Base-by-base conservation (phyloP, 2,797 vertebrate genomes). In the Anisognathus igniventris region DNA sequence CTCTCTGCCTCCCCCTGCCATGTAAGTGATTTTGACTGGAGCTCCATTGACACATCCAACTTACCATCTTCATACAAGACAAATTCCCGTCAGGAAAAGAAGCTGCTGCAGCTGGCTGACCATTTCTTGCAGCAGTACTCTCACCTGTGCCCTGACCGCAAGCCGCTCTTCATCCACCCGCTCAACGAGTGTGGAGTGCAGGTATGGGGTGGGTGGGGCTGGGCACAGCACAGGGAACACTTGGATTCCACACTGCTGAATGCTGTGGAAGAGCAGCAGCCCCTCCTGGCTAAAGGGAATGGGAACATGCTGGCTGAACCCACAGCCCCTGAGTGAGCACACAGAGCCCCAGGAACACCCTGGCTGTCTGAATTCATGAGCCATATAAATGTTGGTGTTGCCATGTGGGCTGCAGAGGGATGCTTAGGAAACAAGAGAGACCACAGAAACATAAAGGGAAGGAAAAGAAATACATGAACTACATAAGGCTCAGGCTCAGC, bases 111-210 rank as follows among this genome's bases (percentile, higher is more conserved):
- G 30, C 94, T 98, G 0, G 98, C 98, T 0, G 97, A 98, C 60
- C 98, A 97, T 93, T 99, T 99, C 93, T 93, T 97, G 33, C 90
- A 77, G 47, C 99, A 99, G 94, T 99, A 98, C 50, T 70, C 54
- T 12, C 96, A 98, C 72, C 88, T 99, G 80, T 98, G 97, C 88
- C 99, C 99, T 0, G 98, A 98, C 23, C 98, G 98, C 10, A 98
- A 98, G 74, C 97, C 97, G 0, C 98, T 99, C 78, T 98, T 99
- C 90, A 96, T 99, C 66, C 95, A 97, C 67, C 99, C 98, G 0
- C 28, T 96, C 78, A 99, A 99, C 1, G 99, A 99, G 87, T 99
- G 98, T 31, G 97, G 98, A 0, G 92, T 99, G 40, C 96, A 98
- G 93, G 99, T 99, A 96, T 64, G 90, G 65, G 57, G 0, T 14